Evolutionary conservation across 2,113 vertebrate species (phyloP).

Genomic region (Sciurus niger): DNA sequence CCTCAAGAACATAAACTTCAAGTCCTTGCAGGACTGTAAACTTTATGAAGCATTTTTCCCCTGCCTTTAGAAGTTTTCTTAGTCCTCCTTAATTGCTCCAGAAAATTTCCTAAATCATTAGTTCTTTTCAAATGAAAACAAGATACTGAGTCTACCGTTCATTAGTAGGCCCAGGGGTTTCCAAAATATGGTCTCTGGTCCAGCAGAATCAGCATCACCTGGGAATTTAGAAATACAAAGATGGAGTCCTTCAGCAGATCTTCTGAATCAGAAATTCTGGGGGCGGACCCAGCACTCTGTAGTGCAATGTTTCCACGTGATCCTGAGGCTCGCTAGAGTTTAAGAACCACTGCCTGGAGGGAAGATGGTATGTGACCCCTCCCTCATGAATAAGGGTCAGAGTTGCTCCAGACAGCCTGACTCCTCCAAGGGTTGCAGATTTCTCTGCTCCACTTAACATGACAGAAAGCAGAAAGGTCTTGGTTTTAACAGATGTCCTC

Average conservation of each 20-base stretch:
- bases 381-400: not conserved
- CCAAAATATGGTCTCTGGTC: not conserved
- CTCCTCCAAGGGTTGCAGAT: too few relatives aligned
- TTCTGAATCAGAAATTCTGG: not conserved
- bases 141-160: not conserved
- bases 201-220: not conserved
- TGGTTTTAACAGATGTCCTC: not conserved
- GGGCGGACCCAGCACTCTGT: too few relatives aligned
- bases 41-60: not conserved
- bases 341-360: not conserved
- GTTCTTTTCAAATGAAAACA: constrained; percentile 33
- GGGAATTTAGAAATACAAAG: not conserved
- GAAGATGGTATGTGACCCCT: not conserved
- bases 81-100: constrained; percentile 30
- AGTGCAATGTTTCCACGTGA: not conserved
- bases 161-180: not conserved
- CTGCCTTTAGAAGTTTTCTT: not conserved
- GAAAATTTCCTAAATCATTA: not conserved
- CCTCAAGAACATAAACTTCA: not conserved
- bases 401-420: not conserved
- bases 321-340: not conserved
- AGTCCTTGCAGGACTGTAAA: not conserved
- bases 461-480: not conserved
- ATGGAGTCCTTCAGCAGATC: not conserved
- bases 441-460: not conserved